These are phyloP conservation scores for Lepilemur septentrionalis DNA, from an alignment of 2,797 vertebrate genomes.

Conservation along the genomic window DNA sequence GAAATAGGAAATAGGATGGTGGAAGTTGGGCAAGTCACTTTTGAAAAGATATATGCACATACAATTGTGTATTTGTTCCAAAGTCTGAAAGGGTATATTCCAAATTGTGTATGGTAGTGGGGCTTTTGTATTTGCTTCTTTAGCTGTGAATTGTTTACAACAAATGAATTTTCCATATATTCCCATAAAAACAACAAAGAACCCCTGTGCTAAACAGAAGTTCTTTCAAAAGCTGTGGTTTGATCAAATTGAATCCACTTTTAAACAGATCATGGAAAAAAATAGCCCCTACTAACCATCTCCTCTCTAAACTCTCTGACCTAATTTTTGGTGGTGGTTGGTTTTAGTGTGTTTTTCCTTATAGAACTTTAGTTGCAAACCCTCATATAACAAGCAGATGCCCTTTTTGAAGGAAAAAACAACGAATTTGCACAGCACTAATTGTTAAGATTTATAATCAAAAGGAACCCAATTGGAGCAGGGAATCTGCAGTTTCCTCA, in stretches of 20 bases:
- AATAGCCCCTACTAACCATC: not conserved
- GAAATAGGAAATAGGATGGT: not conserved
- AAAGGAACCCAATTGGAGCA: not conserved
- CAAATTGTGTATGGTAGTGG: not conserved
- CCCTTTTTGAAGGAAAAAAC: not conserved
- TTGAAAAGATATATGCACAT: not conserved
- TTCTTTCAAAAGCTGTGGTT: slow-evolving; percentile 13
- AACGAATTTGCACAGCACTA: not conserved
- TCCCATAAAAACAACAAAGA: not conserved
- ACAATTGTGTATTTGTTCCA: not conserved
- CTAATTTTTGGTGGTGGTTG: not conserved
- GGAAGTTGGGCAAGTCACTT: not conserved
- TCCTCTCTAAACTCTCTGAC: not conserved
- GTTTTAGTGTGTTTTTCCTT: not conserved
- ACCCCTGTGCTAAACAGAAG: not conserved
- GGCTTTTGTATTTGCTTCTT: not conserved
- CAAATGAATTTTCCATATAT: not conserved
- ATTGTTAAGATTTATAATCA: slow-evolving; percentile 4
- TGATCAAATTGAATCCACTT: not conserved
- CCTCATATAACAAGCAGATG: not conserved
- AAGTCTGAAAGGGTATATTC: not conserved
- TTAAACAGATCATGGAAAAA: slow-evolving; percentile 15
- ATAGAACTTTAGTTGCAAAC: not conserved
- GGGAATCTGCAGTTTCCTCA: not conserved
- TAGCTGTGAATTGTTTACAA: slow-evolving; percentile 1